Evolutionary conservation across 2,113 vertebrate species (phyloP), one percentile per base, ranked within the genome.

Genomic region (Danio rerio): DNA sequence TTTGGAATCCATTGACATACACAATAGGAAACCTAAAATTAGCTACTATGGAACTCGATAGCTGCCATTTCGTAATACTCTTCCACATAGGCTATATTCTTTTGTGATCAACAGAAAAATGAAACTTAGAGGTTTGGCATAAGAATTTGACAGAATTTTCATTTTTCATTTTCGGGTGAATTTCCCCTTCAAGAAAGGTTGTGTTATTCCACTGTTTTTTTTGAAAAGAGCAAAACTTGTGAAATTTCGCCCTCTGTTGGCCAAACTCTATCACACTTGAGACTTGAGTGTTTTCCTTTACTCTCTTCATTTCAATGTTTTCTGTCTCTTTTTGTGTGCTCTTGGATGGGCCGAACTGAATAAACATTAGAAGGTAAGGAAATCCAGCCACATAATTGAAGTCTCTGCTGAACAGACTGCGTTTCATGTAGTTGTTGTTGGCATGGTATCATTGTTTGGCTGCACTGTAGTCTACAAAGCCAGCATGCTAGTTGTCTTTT

Each of bases 301-400:
- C 63, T 52, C 55, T 16, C 9, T 10, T 70, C 15, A 52, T 53
- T 42, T 15, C 88, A 68, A 87, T 70, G 16, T 80, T 81, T 50
- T 90, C 81, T 89, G 66, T 92, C 16, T 90, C 79, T 88, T 45
- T 81, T 83, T 84, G 49, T 88, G 83, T 88, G 87, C 74, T 83
- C 91, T 93, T 87, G 95, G 94, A 93, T 95, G 91, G 92, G 92
- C 93, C 94, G 94, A 91, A 94, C 92, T 89, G 86, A 89, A 94
- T 89, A 94, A 92, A 82, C 82, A 82, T 65, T 93, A 98, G 96
- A 96, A 96, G 96, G 96, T 97, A 97, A 96, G 96, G 83, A 16
- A 78, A 31, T 43, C 59, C 78, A 73, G 69, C 42, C 73, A 66
- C 47, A 84, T 20, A 15, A 71, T 77, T 62, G 75, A 50, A 12